phyloP scores from a whole-genome alignment of 2,888 invertebrate species.

The Meiosimyza decipiens region DNA sequence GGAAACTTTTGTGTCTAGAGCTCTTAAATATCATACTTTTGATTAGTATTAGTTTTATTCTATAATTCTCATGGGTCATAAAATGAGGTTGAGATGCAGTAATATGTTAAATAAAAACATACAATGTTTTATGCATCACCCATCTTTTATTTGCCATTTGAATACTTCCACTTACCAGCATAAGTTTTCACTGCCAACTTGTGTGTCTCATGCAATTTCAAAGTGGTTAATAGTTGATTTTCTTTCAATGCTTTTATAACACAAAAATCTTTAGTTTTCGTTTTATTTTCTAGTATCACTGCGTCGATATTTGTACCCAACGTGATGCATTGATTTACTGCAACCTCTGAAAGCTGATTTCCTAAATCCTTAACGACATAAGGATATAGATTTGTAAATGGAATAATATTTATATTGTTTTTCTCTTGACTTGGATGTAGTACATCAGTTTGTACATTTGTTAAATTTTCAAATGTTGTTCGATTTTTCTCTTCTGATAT shows the following conservation, averaged over 20 bases:
- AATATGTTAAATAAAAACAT: too few relatives aligned
- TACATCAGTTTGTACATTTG: slow-evolving; percentile 13
- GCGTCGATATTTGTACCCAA: background rate
- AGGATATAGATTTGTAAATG: slow-evolving; percentile 19
- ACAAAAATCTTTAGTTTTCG: background rate
- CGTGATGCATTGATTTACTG: background rate
- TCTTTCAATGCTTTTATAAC: slow-evolving; percentile 15
- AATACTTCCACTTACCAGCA: background rate
- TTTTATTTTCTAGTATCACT: background rate
- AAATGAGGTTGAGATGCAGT: too few relatives aligned
- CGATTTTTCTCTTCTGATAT: background rate
- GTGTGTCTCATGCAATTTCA: background rate
- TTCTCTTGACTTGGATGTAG: background rate
- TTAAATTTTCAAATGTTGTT: slow-evolving; percentile 22
- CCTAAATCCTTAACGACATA: slow-evolving; percentile 2
- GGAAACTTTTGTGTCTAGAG: too few relatives aligned
- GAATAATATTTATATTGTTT: slow-evolving; percentile 1
- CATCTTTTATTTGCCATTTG: too few relatives aligned
- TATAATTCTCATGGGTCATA: too few relatives aligned
- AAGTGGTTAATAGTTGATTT: slow-evolving; percentile 18
- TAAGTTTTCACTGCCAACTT: background rate
- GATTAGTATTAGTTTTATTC: too few relatives aligned
- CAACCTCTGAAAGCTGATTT: background rate
- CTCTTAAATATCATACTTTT: too few relatives aligned
- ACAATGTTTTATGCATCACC: too few relatives aligned